Evolutionary conservation across 2,797 vertebrate genomes (phyloP).

Genomic region (Tokudaia tokunoshimensis): DNA sequence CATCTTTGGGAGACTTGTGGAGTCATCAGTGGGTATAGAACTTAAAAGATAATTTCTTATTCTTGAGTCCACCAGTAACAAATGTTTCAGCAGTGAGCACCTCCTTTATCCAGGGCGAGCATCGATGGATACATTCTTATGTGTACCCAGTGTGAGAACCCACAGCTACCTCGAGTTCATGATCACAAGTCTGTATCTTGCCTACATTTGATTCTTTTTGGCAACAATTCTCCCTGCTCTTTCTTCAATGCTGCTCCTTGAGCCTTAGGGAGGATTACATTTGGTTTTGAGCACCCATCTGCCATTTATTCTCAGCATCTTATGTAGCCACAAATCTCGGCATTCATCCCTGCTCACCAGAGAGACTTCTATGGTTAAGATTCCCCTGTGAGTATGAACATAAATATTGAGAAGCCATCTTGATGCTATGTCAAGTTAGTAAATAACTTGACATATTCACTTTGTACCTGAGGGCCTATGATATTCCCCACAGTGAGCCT

Average conservation of each 20-base stretch:
- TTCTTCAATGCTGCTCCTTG: neutral
- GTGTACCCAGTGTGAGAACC: neutral
- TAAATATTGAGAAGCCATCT: neutral
- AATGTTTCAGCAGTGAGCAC: neutral
- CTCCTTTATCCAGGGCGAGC: too few species aligned
- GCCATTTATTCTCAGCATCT: neutral
- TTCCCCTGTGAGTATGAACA: too few species aligned
- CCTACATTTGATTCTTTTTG: neutral
- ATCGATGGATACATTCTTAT: neutral
- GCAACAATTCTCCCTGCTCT: neutral
- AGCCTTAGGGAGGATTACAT: neutral
- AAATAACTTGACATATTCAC: neutral
- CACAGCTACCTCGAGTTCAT: neutral
- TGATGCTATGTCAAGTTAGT: neutral
- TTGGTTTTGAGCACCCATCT: neutral
- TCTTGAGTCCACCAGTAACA: neutral
- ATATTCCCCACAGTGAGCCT: neutral
- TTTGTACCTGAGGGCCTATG: neutral
- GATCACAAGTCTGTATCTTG: too few species aligned
- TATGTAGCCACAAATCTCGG: neutral
- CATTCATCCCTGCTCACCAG: neutral
- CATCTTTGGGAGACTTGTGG: neutral
- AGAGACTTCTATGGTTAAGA: neutral
- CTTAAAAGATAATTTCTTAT: neutral
- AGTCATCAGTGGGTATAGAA: neutral